Evolutionary conservation across 2,113 vertebrate species (phyloP), one percentile per base, ranked within the genome.

Genomic region (Ictidomys tridecemlineatus): DNA sequence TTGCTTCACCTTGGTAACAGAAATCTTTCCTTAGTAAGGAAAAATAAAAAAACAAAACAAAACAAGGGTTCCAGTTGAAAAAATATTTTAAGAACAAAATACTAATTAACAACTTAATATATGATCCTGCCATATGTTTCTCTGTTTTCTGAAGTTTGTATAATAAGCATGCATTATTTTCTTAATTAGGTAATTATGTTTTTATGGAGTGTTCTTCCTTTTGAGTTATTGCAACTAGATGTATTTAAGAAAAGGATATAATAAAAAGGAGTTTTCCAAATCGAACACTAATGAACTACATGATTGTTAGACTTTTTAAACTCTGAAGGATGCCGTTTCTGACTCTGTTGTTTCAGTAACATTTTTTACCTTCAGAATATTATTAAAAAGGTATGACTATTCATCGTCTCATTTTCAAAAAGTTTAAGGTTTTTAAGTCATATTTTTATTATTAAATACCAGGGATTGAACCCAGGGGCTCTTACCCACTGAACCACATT

Each of bases 101-200:
- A 77, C 16, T 84, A 78, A 30, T 70, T 89, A 86, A 28, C 8
- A 58, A 45, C 37, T 96, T 94, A 56, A 51, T 79, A 70, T 58
- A 24, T 65, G 12, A 87, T 45, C 7, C 39, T 58, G 34, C 22
- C 24, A 28, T 56, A 74, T 56, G 42, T 56, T 85, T 89, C 84
- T 67, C 7, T 86, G 30, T 85, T 93, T 95, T 73, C 34, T 87
- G 8, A 87, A 67, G 90, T 72, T 65, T 84, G 0, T 72, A 56
- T 6, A 72, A 48, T 77, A 92, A 70, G 53, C 1, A 45, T 63
- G 4, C 28, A 92, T 89, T 92, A 83, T 95, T 96, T 92, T 85
- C 42, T 83, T 93, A 92, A 53, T 87, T 87, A 77, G 30, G 2
- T 53, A 84, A 69, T 42, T 56, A 73, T 18, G 70, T 42, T 77